A percentile compares a stretch with the other conserved stretches of the same genome.
These are phyloP conservation scores for Rhynchotus rufescens DNA, from an alignment of 2,797 vertebrate species.

Conservation along the genomic window DNA sequence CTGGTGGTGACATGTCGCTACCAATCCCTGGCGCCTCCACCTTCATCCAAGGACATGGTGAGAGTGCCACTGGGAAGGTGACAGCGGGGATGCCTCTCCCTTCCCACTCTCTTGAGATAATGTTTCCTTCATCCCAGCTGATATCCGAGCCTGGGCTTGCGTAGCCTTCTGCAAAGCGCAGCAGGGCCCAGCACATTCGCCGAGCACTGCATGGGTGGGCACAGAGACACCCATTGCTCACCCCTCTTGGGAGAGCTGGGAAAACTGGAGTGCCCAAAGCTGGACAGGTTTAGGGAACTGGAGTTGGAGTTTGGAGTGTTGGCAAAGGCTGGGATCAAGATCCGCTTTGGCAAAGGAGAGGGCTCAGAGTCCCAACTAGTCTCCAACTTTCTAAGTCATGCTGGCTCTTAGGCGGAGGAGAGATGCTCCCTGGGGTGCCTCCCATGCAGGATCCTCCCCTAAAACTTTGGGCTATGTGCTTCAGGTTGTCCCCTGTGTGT, in stretches of 20 bases:
- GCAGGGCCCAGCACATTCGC: background rate
- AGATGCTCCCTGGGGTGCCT: background rate
- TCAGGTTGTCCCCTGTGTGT: background rate
- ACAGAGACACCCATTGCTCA: background rate
- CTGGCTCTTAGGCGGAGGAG: rapidly evolving
- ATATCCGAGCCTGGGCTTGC: rapidly evolving
- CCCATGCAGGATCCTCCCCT: background rate
- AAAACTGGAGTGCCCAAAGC: background rate
- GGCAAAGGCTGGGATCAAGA: background rate
- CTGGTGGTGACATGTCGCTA: background rate
- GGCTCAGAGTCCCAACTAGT: background rate
- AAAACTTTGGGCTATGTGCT: rapidly evolving
- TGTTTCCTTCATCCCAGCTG: background rate
- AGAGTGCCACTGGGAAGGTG: background rate
- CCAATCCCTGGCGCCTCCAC: background rate
- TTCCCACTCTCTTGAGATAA: background rate
- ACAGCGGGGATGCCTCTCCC: background rate
- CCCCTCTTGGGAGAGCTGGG: background rate
- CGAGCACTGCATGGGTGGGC: background rate
- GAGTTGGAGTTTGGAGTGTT: background rate
- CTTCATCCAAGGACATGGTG: background rate
- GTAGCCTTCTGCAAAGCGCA: background rate
- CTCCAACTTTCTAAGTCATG: background rate
- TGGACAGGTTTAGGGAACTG: rapidly evolving
- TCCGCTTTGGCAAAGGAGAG: background rate